phyloP scores from a whole-genome alignment of 2,888 invertebrate species.

The Alviniconcha strummeri region DNA sequence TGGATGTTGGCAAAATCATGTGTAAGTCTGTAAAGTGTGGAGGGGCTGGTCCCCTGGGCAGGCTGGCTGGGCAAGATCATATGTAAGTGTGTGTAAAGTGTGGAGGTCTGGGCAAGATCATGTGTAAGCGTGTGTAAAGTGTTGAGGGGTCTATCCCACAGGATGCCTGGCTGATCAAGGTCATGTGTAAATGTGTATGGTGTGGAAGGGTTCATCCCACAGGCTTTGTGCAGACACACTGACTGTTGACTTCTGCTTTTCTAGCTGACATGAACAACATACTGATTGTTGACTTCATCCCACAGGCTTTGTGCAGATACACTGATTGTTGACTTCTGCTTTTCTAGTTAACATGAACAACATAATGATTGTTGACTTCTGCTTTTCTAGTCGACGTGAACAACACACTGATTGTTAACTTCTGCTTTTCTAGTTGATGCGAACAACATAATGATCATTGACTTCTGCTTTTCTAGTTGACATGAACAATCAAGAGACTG shows the following conservation, averaged over 20 bases:
- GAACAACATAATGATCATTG: not conserved
- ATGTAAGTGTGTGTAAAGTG: not conserved
- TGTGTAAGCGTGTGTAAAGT: not conserved
- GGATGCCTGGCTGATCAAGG: not conserved
- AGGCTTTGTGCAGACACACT: too few species aligned
- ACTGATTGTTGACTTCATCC: not conserved
- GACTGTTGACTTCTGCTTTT: not conserved
- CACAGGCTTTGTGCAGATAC: too few species aligned
- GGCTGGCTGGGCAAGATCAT: conserved; percentile 21
- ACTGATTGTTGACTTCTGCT: too few species aligned
- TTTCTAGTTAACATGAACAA: too few species aligned
- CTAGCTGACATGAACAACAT: conserved; percentile 10
- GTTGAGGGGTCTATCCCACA: not conserved
- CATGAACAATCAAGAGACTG: not conserved
- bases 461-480: not conserved
- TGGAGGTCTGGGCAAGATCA: not conserved
- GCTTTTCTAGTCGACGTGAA: too few species aligned
- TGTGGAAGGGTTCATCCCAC: too few species aligned
- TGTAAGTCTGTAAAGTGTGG: not conserved
- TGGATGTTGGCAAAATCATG: too few species aligned
- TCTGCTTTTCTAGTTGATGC: not conserved
- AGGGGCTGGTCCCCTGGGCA: not conserved
- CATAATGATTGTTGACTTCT: too few species aligned
- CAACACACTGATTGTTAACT: too few species aligned
- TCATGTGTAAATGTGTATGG: not conserved